These are phyloP conservation scores for Hemicrepidius hirtus DNA, from an alignment of 2,888 invertebrate genomes.

Conservation along the genomic window DNA sequence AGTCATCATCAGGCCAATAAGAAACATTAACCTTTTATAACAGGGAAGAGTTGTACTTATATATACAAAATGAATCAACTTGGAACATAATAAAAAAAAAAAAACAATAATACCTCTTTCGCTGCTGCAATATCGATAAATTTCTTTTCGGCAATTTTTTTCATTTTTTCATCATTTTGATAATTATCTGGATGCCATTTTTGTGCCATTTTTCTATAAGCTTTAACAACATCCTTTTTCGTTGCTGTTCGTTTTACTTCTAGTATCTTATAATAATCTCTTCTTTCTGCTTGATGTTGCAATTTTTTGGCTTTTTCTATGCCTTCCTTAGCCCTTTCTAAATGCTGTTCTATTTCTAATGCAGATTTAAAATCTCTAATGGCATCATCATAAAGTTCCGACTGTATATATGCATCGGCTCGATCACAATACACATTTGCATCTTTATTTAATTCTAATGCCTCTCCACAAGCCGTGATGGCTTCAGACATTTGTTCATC, in stretches of 20 bases:
- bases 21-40: too few species aligned
- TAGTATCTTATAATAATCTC: constrained; percentile 98
- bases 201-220: constrained; percentile 96
- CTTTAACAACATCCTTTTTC: constrained; percentile 96
- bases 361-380: constrained; percentile 92
- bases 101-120: constrained; percentile 85
- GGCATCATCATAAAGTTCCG: constrained; percentile 96
- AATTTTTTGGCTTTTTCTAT: constrained; percentile 90
- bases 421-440: constrained; percentile 89
- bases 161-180: constrained; percentile 86
- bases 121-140: constrained; percentile 99
- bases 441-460: constrained; percentile 85
- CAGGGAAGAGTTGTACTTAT: too few species aligned
- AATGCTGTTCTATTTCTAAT: constrained; percentile 85
- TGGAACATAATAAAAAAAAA: too few species aligned
- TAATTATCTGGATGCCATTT: constrained; percentile 99
- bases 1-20: too few species aligned
- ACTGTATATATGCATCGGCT: constrained; percentile 92
- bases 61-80: too few species aligned
- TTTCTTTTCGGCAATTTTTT: constrained; percentile 96
- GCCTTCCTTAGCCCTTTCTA: constrained; percentile 91
- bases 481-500: constrained; percentile 84
- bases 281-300: constrained; percentile 92
- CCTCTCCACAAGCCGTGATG: constrained; percentile 84
- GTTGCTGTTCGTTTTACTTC: constrained; percentile 92